Percentiles rank a stretch among this genome's conserved stretches.
These are phyloP conservation scores for Malaclemys terrapin DNA, from an alignment of 2,113 vertebrate species.

Conservation along the genomic window DNA sequence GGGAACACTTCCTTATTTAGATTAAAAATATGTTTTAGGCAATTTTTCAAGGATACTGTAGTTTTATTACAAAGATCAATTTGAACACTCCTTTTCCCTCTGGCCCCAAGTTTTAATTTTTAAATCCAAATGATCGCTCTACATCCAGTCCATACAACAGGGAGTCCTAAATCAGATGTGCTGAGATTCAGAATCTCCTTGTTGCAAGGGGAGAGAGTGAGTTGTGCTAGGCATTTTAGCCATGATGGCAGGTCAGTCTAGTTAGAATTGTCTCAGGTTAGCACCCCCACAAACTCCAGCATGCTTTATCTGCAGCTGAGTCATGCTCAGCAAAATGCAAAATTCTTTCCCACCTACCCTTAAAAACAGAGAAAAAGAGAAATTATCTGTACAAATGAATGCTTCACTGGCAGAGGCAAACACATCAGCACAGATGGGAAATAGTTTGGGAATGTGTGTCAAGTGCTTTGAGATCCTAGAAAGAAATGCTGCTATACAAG, in stretches of 20 bases:
- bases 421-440: background rate
- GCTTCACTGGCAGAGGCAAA: background rate
- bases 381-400: background rate
- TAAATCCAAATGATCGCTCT: background rate
- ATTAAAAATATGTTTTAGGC: accelerated
- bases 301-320: background rate
- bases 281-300: background rate
- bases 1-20: accelerated
- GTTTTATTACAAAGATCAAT: background rate
- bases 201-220: background rate
- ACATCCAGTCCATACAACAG: background rate
- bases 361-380: background rate
- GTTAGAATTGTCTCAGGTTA: background rate
- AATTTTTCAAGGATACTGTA: background rate
- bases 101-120: background rate
- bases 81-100: background rate
- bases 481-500: background rate
- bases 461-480: background rate
- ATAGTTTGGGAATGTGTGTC: background rate
- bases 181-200: background rate
- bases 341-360: background rate
- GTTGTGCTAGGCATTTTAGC: background rate
- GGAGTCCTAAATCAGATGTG: background rate
- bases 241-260: background rate
- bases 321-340: background rate